Evolutionary conservation across 2,888 invertebrate genomes (phyloP), one percentile per base, ranked within the genome.

Genomic region (Disparrhopalites patrizii): DNA sequence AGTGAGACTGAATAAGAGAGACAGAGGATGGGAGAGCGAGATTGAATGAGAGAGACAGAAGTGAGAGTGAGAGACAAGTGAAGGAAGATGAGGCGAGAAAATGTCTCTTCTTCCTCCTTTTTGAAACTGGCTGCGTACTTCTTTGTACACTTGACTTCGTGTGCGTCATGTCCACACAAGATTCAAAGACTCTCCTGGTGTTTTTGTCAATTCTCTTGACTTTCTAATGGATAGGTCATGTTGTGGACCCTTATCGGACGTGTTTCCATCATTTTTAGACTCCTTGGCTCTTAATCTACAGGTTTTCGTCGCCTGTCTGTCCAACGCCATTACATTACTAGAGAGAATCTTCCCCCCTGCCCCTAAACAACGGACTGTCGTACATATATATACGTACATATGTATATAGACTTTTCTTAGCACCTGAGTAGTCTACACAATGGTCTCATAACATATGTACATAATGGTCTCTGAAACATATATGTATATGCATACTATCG

Each of bases 181-280:
- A n/a, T n/a, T n/a, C 18, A 40, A 31, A 36, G 40, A 33, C 18
- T 54, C 40, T 40, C 28, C 28, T 54, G 54, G 54, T 54, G 62
- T 62, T 62, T 62, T 62, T 62, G 52, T 62, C 62, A 52, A 27
- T 33, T 23, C 62, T 54, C 51, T 64, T 57, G 55, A 58, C 64
- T 65, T 58, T 68, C 72, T 73, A 73, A 73, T 73, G 73, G 73
- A 73, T 70, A 69, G 73, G 70, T 69, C 73, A 66, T 73, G 73
- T 73, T 69, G 60, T 62, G 55, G 47, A 33, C 62, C 63, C 72
- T 70, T 69, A 70, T 72, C 69, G 69, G 66, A 62, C 52, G 50
- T 68, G 66, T 67, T 62, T 65, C 67, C 67, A 68, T 69, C 65
- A 65, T 65, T 55, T 62, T 56, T 68, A 68, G 65, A 68, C 64